Evolutionary conservation across 2,888 invertebrate genomes (phyloP), one percentile per base, ranked within the genome.

Genomic region (Nycteola revayana): DNA sequence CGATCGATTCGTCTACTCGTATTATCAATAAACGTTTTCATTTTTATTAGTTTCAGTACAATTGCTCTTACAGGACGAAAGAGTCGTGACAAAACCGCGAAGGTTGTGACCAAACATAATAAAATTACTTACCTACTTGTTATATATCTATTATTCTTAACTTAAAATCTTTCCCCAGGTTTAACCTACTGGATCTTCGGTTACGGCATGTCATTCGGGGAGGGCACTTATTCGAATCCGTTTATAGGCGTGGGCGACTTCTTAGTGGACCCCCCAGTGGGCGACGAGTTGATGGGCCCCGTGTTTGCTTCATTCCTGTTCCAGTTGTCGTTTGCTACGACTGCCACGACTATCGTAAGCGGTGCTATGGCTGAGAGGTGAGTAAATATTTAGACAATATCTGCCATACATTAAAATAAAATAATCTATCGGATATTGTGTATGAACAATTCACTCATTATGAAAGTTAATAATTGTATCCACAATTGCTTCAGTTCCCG

Each of bases 151-250:
- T 18, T 18, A 6, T 18, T 5, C 6, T 18, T n/a, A n/a, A n/a
- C n/a, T n/a, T n/a, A n/a, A n/a, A n/a, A 18, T 18, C 28, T 22
- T 11, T 32, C 25, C 36, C 20, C 53, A 92, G 92, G 96, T 40
- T 75, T 96, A 7, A 96, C 97, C 0, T 98, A 98, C 79, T 98
- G 98, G 98, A 91, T 96, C 20, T 96, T 98, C 69, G 98, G 98
- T 0, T 98, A 95, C 75, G 97, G 96, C 0, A 90, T 98, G 79
- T 96, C 96, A 2, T 98, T 96, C 66, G 98, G 97, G 0, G 90
- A 92, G 9, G 92, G 93, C 0, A 76, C 91, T 0, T 89, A 92
- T 9, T 92, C 93, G 2, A 97, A 95, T 79, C 90, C 94, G 0
- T 94, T 97, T 60, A 92, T 96, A 48, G 96, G 95, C 0, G 90